A percentile compares a stretch with the other conserved stretches of the same genome.
phyloP scores from a whole-genome alignment of 2,888 invertebrate genomes.

The Andrena praecox region DNA sequence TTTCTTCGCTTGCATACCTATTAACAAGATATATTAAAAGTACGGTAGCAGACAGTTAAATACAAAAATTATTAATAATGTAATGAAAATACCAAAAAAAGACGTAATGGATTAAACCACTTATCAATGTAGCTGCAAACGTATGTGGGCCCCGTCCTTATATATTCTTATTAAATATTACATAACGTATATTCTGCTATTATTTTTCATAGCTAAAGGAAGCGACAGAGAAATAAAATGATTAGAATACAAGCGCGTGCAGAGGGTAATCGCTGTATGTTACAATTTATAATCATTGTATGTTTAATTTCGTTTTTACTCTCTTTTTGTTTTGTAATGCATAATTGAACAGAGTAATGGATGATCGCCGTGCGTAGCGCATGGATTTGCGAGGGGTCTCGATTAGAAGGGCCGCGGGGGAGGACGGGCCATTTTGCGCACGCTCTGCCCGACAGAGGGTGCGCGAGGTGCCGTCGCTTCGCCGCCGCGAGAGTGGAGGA shows the following conservation, averaged over 20 bases:
- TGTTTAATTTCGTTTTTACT: constrained; percentile 42
- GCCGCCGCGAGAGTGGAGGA: background rate
- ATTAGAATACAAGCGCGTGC: constrained; percentile 67
- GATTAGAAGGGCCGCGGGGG: background rate
- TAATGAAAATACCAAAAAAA: constrained; percentile 72
- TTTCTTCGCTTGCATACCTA: constrained; percentile 73
- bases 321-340: constrained; percentile 28
- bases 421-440: background rate
- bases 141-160: constrained; percentile 81
- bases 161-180: constrained; percentile 83
- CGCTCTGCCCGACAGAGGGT: background rate
- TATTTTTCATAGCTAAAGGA: constrained; percentile 81
- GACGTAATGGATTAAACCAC: constrained; percentile 72
- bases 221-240: constrained; percentile 59
- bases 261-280: constrained; percentile 64
- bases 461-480: background rate
- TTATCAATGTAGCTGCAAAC: constrained; percentile 81
- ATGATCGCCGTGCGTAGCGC: constrained; percentile 27
- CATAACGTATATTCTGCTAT: constrained; percentile 82
- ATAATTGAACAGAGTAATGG: constrained; percentile 17
- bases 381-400: background rate
- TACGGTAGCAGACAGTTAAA: constrained; percentile 70
- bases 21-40: constrained; percentile 71
- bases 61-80: constrained; percentile 71
- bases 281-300: constrained; percentile 56